Percentiles rank a stretch among this genome's conserved stretches.
Conservation (phyloP, 64 coral and sea anemone genomes). For the Montipora sp. region DNA sequence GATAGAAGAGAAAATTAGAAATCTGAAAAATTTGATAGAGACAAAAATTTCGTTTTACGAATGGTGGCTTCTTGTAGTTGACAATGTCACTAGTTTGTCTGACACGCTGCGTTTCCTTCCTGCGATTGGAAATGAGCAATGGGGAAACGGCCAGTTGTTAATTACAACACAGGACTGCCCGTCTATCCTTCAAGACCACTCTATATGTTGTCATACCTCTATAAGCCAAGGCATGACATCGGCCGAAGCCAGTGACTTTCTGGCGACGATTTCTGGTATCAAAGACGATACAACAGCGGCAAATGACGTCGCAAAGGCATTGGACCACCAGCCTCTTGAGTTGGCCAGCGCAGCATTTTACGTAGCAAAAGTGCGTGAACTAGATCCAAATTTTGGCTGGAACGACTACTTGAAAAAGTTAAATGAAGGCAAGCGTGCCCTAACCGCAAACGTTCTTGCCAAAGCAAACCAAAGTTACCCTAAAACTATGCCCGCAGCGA, state of each 20-base stretch:
- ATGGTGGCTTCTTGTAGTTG: slow-evolving; percentile 34
- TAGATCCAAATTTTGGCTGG: not conserved
- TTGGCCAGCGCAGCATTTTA: not conserved
- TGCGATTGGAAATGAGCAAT: slow-evolving; percentile 1
- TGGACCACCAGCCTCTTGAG: not conserved
- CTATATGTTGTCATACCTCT: not conserved
- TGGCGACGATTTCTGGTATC: not conserved
- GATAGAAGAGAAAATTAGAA: not conserved
- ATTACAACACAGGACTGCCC: slow-evolving; percentile 59
- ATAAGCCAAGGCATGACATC: not conserved
- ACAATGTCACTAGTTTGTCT: slow-evolving; percentile 25
- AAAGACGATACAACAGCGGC: not conserved
- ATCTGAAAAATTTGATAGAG: not conserved
- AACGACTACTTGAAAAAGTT: slow-evolving; percentile 10
- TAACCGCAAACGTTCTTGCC: slow-evolving; percentile 30
- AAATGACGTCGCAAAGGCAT: not conserved
- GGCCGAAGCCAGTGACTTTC: not conserved
- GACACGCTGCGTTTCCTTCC: not conserved
- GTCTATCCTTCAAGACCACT: slow-evolving; percentile 2
- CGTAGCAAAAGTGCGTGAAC: not conserved
- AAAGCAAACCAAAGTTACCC: slow-evolving; percentile 36
- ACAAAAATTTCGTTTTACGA: not conserved
- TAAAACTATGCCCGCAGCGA: slow-evolving; percentile 51
- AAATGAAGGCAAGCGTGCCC: slow-evolving; percentile 55
- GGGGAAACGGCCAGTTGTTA: slow-evolving; percentile 49